Percentiles rank a stretch among this genome's conserved stretches.
Conservation (phyloP, 2,888 invertebrate genomes). For the Keiferia lycopersicella region DNA sequence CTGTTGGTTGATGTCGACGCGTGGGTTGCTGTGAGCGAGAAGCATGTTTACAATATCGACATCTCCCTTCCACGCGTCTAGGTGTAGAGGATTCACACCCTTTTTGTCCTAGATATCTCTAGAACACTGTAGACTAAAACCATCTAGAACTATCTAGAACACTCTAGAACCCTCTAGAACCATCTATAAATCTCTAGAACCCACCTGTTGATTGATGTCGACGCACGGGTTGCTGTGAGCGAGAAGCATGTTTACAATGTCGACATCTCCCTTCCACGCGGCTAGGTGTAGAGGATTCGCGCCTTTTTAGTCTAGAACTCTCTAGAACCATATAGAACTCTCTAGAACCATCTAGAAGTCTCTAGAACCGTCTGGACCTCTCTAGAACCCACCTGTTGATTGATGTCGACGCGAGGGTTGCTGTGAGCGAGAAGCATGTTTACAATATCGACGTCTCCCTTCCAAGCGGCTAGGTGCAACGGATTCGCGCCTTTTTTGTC, state of each 20-base stretch:
- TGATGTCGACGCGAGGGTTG: too few species aligned
- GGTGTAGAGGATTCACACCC: constrained; percentile 95
- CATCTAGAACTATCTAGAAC: too few species aligned
- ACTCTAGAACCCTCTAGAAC: constrained; percentile 29
- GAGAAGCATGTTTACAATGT: constrained; percentile 92
- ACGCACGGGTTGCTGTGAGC: constrained; percentile 90
- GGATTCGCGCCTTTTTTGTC: too few species aligned
- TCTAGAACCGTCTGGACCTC: too few species aligned
- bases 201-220: constrained; percentile 92
- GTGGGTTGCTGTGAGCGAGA: constrained; percentile 89
- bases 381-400: too few species aligned
- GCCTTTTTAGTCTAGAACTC: constrained; percentile 93
- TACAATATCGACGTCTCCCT: too few species aligned
- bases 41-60: constrained; percentile 93
- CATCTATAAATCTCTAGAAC: constrained; percentile 48
- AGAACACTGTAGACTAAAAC: too few species aligned
- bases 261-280: constrained; percentile 96
- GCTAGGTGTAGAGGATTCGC: constrained; percentile 96
- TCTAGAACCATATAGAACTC: too few species aligned
- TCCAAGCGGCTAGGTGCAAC: too few species aligned
- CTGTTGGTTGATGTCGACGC: constrained; percentile 92
- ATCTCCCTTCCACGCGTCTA: constrained; percentile 97
- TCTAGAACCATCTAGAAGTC: too few species aligned
- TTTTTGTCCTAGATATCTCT: too few species aligned
- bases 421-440: too few species aligned